Evolutionary conservation across 2,113 vertebrate species (phyloP), one percentile per base, ranked within the genome.

Genomic region (Hippocampus comes): DNA sequence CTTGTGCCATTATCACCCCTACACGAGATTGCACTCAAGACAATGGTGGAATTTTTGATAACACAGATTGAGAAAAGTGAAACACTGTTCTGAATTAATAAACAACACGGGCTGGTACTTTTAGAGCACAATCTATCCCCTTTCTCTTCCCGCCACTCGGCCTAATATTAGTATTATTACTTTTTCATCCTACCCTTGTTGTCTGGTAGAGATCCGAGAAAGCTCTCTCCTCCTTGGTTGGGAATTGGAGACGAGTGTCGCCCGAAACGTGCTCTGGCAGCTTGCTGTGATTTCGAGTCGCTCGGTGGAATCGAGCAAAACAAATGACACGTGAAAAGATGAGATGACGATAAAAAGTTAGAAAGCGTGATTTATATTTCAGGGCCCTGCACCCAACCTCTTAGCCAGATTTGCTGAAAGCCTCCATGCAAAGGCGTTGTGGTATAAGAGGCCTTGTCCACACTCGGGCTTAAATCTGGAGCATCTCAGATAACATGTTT

Each of bases 11-110:
- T 90, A 91, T 84, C 87, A 55, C 82, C 81, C 74, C 78, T 25
- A 94, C 93, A 93, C 83, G 90, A 88, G 83, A 89, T 87, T 92
- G 91, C 93, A 93, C 93, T 94, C 91, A 93, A 85, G 85, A 80
- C 84, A 86, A 78, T 91, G 90, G 89, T 85, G 82, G 90, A 92
- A 93, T 93, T 91, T 92, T 92, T 93, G 89, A 92, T 91, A 92
- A 92, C 90, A 91, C 21, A 77, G 86, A 87, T 91, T 89, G 88
- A 81, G 86, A 91, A 92, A 66, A 90, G 89, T 84, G 86, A 89
- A 92, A 92, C 90, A 92, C 82, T 77, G 86, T 84, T 91, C 82
- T 93, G 88, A 93, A 94, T 94, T 92, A 93, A 93, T 93, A 92
- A 93, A 92, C 91, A 88, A 87, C 87, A 68, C 38, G 68, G 86